phyloP scores from a whole-genome alignment of 1,140 invertebrate genomes.

The Nasonia giraulti region DNA sequence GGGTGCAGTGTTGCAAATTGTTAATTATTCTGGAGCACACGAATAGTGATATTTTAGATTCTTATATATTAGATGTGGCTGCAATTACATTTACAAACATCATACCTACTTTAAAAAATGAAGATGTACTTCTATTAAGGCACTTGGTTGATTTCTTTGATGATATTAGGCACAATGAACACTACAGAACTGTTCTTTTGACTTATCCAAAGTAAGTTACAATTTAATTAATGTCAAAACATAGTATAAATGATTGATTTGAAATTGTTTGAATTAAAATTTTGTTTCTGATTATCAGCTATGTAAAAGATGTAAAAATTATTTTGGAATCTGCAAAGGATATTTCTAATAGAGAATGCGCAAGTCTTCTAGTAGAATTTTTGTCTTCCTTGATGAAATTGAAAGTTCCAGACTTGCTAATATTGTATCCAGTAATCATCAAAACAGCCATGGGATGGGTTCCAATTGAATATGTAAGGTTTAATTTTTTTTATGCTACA shows the following conservation, averaged over 20 bases:
- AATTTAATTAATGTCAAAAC: background rate
- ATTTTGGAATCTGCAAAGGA: conserved; percentile 62
- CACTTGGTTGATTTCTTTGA: conserved; percentile 77
- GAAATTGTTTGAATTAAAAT: background rate
- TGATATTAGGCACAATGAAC: conserved; percentile 71
- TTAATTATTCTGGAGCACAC: conserved; percentile 76
- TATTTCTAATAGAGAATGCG: conserved; percentile 70
- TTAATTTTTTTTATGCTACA: conserved; percentile 26
- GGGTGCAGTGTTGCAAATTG: conserved; percentile 75
- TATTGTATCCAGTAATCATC: conserved; percentile 69
- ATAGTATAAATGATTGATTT: conserved; percentile 3
- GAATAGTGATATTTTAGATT: conserved; percentile 73
- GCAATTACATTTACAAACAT: conserved; percentile 73
- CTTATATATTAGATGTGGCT: conserved; percentile 73
- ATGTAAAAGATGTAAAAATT: conserved; percentile 61
- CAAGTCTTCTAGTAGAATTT: conserved; percentile 74
- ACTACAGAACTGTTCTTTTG: conserved; percentile 57
- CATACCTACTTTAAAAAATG: conserved; percentile 70
- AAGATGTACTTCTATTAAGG: conserved; percentile 72
- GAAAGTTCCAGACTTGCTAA: conserved; percentile 65
- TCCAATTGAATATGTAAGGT: conserved; percentile 65
- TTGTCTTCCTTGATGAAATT: conserved; percentile 71
- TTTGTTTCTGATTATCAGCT: conserved; percentile 57
- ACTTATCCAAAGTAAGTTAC: conserved; percentile 56
- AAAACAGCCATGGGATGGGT: conserved; percentile 72